Conservation (phyloP, 2,113 vertebrate genomes). For the human region GRCh38 chr11:79799001-79799500, state of each 20-base stretch:
- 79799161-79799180: background rate
- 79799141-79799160: background rate
- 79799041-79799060: background rate
- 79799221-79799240: background rate
- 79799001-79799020: background rate
- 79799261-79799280: background rate
- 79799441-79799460: background rate
- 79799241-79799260: background rate
- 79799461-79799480: background rate
- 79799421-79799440: background rate
- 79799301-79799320: background rate
- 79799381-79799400: background rate
- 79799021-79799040: background rate
- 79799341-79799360: background rate
- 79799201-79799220: background rate
- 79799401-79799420: background rate
- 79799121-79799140: background rate
- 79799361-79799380: background rate
- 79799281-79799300: background rate
- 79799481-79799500: background rate
- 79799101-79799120: background rate
- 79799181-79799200: background rate
- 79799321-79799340: background rate
- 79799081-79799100: background rate
- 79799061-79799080: background rate